Base-by-base conservation (phyloP, 2,113 vertebrate genomes). In the Benitochromis conjunctus region DNA sequence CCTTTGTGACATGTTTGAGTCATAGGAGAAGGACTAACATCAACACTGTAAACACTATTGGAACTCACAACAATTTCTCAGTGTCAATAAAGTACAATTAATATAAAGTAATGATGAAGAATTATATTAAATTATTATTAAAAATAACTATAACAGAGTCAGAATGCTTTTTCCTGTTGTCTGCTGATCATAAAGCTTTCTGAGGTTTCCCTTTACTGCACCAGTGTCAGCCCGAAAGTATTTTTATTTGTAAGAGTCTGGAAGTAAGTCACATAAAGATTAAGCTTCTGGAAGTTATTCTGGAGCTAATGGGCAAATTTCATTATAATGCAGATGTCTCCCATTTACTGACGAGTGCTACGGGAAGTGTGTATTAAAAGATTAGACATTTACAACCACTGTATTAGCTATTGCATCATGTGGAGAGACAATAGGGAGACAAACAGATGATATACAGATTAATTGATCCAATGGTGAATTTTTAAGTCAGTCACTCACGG, bases 301-400 rank as follows among this genome's bases (percentile, higher is more conserved):
- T 53, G 71, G 71, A 53, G 9, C 10, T 19, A 34, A 34, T 13
- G 4, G 26, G 10, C 26, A 53, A 53, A 76, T 53, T 53, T 6
- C 6, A 76, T 13, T 53, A 53, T 53, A 53, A 34, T 34, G 10
- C 19, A 53, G 2, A 31, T 51, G 6, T 31, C 9, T 19, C 24
- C 0, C 38, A 26, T 21, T 1, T 24, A 51, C 26, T 1, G 14
- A 53, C 0, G 3, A 11, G 31, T 11, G 18, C 24, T 6, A 80
- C 48, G 7, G 9, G 24, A 18, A 46, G 19, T 1, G 9, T 41
- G 13, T 9, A 38, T 66, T 38, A 38, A 29, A 16, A 60, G 4
- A 80, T 7, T 31, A 29, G 10, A 26, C 12, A 3, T 60, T 58
- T 46, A 26, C 11, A 31, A 31, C 38, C 24, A 60, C 8, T 11